Conservation (phyloP, 2,888 invertebrate species). For the Formica aserva region DNA sequence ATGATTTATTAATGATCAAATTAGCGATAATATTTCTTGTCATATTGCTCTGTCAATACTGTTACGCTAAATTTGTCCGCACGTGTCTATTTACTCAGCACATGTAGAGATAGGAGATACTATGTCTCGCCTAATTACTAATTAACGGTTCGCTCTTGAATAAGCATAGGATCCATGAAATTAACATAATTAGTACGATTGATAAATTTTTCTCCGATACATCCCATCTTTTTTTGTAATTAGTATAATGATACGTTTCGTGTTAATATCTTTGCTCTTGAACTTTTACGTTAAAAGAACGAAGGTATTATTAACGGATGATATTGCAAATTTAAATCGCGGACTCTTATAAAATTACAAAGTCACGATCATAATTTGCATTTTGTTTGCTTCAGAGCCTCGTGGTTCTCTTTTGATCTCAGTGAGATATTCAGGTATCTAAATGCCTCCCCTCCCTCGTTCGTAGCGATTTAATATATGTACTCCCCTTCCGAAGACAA, state of each 20-base stretch:
- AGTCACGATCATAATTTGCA: not conserved
- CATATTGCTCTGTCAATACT: not conserved
- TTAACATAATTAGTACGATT: conserved; percentile 32
- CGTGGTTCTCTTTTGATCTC: not conserved
- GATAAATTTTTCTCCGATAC: not conserved
- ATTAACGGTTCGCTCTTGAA: conserved; percentile 35
- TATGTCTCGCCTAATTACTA: conserved; percentile 45
- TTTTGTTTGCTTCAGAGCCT: conserved; percentile 16
- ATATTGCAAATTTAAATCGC: not conserved
- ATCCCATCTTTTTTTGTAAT: not conserved
- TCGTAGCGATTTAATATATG: not conserved
- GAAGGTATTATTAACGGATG: not conserved
- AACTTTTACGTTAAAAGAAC: not conserved
- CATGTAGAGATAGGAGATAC: conserved; percentile 20
- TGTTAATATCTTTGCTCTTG: not conserved
- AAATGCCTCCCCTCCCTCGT: not conserved
- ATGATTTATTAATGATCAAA: conserved; percentile 26
- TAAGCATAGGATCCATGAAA: conserved; percentile 22
- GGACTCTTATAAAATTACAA: not conserved
- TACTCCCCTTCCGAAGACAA: not conserved
- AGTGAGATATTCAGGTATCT: not conserved
- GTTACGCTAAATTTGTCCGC: conserved; percentile 44
- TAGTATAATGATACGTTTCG: not conserved
- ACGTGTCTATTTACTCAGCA: conserved; percentile 33
- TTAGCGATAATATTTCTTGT: conserved; percentile 21